Evolutionary conservation across 1,140 invertebrate species (phyloP).

Genomic region (Lamellibrachia luymesi): DNA sequence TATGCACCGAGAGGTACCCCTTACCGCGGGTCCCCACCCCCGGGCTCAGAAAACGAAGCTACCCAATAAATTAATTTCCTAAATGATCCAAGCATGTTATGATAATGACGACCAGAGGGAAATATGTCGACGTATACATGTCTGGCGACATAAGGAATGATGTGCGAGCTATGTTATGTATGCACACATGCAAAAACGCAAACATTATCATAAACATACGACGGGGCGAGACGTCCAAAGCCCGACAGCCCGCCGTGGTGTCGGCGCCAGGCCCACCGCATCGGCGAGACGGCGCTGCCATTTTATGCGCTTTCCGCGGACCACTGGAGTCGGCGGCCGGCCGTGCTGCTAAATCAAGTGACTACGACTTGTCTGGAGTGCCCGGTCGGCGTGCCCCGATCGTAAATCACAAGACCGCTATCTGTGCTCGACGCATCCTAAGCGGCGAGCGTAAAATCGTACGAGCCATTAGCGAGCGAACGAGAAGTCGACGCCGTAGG

Average conservation of each 20-base stretch:
- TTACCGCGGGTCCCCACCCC: background rate
- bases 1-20: background rate
- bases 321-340: background rate
- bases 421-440: background rate
- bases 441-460: background rate
- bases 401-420: background rate
- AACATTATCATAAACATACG: background rate
- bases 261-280: background rate
- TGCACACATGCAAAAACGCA: conserved; percentile 1
- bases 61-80: background rate
- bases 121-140: background rate
- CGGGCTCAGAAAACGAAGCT: background rate
- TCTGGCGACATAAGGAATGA: background rate
- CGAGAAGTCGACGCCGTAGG: background rate
- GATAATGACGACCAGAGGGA: background rate
- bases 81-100: background rate
- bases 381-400: background rate
- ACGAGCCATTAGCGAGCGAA: background rate
- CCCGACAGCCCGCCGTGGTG: background rate
- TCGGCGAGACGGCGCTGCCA: background rate
- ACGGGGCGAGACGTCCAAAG: background rate
- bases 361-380: background rate
- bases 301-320: background rate
- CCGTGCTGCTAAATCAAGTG: background rate
- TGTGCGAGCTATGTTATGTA: background rate